These are phyloP conservation scores for Aspidoscelis tigris DNA, from an alignment of 2,113 vertebrate species.

Conservation along the genomic window DNA sequence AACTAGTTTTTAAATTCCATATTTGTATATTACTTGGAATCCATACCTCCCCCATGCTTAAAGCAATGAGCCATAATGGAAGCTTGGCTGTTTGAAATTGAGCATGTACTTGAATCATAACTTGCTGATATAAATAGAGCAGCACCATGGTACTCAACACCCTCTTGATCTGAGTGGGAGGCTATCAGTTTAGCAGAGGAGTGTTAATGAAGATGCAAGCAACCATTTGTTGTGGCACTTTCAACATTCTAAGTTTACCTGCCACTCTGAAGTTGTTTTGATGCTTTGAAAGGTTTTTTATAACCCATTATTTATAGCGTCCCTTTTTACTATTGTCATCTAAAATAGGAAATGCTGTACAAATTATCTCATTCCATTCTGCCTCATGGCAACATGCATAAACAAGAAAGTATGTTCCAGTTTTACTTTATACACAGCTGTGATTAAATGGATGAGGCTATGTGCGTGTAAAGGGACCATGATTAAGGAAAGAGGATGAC, in stretches of 20 bases:
- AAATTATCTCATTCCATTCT: not conserved
- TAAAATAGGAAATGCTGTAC: not conserved
- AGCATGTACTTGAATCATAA: constrained; percentile 21
- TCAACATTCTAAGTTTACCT: constrained; percentile 18
- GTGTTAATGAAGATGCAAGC: not conserved
- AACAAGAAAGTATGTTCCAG: not conserved
- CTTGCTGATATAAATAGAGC: constrained; percentile 20
- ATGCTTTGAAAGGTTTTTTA: not conserved
- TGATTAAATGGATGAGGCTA: not conserved
- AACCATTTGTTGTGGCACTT: not conserved
- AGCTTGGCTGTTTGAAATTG: not conserved
- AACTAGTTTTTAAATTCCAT: not conserved
- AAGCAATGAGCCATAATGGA: not conserved
- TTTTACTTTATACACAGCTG: not conserved
- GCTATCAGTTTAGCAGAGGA: constrained; percentile 6
- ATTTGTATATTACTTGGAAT: not conserved
- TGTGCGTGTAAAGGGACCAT: not conserved
- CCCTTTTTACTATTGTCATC: not conserved
- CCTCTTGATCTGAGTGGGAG: constrained; percentile 7
- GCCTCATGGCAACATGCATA: not conserved
- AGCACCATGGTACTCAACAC: not conserved
- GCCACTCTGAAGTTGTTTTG: constrained; percentile 37
- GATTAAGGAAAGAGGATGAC: no score
- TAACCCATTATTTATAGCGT: not conserved
- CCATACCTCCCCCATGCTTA: not conserved